Base-by-base conservation (phyloP, 2,888 invertebrate genomes). In the Myathropa florea region DNA sequence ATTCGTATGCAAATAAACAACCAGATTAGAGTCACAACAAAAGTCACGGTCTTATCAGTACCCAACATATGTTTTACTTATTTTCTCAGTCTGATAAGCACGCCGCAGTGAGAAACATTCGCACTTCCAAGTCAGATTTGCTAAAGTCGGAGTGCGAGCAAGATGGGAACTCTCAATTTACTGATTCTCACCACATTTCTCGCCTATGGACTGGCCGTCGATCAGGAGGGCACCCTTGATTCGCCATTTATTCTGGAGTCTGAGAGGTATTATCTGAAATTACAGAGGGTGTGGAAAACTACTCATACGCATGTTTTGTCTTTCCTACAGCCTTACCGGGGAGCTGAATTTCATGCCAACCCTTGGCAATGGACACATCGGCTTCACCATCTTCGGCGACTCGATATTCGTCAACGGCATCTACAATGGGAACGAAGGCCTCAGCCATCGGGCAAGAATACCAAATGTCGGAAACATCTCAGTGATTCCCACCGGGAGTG, bases 381-480 rank as follows among this genome's bases (percentile, higher is more conserved):
- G 95, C 0, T 94, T 94, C 9, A 94, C 94, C 23, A 89, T 95
- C 21, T 94, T 94, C 90, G 94, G 94, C 33, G 94, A 94, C 88
- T 93, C 94, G 0, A 94, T 95, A 2, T 94, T 94, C 88, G 93
- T 95, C 92, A 95, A 95, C 85, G 95, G 95, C 0, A 89, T 95
- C 0, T 95, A 95, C 91, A 95, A 94, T 90, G 95, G 95, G 1
- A 90, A 90, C 6, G 92, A 91, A 1, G 95, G 95, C 0, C 92
- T 93, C 57, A 95, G 95, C 86, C 94, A 93, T 72, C 93, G 95
- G 7, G 95, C 95, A 0, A 93, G 95, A 39, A 94, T 95, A 36
- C 95, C 95, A n/a, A 94, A 93, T 24, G 46, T 71, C 94, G 94
- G 94, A 33, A 86, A 86, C 26, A 72, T 86, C 4, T 71, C 86